Percentiles rank a stretch among this genome's conserved stretches.
These are phyloP conservation scores for Dermolepida albohirtum DNA, from an alignment of 2,888 invertebrate species.

Conservation along the genomic window DNA sequence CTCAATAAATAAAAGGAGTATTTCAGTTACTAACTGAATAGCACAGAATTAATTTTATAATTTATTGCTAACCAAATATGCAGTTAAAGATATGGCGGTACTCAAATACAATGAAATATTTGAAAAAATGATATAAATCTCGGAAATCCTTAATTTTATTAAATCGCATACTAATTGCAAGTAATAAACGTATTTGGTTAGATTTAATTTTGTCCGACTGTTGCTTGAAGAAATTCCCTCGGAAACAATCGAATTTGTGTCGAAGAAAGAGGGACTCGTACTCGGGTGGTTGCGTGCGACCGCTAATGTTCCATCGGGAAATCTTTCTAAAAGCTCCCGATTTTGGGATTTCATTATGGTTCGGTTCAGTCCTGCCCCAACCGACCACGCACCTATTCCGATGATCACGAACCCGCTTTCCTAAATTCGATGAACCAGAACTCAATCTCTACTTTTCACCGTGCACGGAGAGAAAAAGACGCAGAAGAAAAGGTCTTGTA, in stretches of 20 bases:
- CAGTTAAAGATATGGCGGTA: no score
- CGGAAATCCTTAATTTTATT: no score
- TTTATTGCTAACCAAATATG: no score
- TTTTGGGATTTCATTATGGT: conserved; percentile 56
- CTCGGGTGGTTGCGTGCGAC: conserved; percentile 51
- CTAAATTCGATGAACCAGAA: conserved; percentile 26
- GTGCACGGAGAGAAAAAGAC: not conserved
- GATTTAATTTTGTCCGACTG: conserved; percentile 4
- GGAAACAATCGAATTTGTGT: conserved; percentile 43
- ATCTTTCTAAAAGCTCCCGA: conserved; percentile 56
- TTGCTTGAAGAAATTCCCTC: conserved; percentile 23
- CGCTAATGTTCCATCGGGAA: conserved; percentile 54
- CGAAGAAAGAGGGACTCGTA: conserved; percentile 42
- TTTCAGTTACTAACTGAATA: no score
- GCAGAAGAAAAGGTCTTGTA: no score
- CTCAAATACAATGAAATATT: no score
- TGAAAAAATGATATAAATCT: no score
- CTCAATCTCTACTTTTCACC: conserved; percentile 8
- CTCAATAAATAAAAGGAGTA: no score
- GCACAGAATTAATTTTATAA: no score
- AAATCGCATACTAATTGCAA: no score
- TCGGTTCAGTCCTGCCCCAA: conserved; percentile 34
- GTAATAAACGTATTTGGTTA: not conserved
- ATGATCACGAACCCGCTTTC: conserved; percentile 34
- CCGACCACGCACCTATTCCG: conserved; percentile 30